Evolutionary conservation across 2,888 invertebrate genomes (phyloP).

Genomic region (Exocentrus adspersus): DNA sequence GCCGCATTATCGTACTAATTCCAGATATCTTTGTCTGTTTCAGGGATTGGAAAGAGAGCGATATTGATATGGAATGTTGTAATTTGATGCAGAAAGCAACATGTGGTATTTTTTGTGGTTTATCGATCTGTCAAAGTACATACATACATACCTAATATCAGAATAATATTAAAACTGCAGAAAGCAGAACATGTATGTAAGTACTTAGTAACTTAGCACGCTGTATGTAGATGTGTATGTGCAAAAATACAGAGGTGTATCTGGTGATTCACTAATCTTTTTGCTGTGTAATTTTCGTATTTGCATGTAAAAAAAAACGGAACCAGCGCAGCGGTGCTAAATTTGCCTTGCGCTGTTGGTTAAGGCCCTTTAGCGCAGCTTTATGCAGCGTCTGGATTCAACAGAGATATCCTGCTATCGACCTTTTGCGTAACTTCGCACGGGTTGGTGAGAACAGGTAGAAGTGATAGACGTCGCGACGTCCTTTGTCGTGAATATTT

Average conservation of each 20-base stretch:
- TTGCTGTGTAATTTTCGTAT: slow-evolving; percentile 35
- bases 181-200: too few species aligned
- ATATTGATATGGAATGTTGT: slow-evolving; percentile 32
- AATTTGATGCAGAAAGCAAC: slow-evolving; percentile 52
- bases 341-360: slow-evolving; percentile 55
- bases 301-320: slow-evolving; percentile 28
- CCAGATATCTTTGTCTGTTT: slow-evolving; percentile 23
- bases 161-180: too few species aligned
- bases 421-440: slow-evolving; percentile 49
- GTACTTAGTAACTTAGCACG: too few species aligned
- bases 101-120: slow-evolving; percentile 53
- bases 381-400: slow-evolving; percentile 51
- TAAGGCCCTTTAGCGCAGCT: slow-evolving; percentile 57
- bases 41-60: slow-evolving; percentile 27
- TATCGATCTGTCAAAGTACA: slow-evolving; percentile 53
- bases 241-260: slow-evolving; percentile 32
- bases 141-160: too few species aligned
- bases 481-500: slow-evolving; percentile 43
- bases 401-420: slow-evolving; percentile 54
- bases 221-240: too few species aligned
- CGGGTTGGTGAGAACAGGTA: slow-evolving; percentile 55
- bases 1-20: slow-evolving; percentile 33
- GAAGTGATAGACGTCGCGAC: slow-evolving; percentile 46
- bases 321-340: slow-evolving; percentile 34
- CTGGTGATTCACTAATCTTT: slow-evolving; percentile 22